Evolutionary conservation across 2,797 vertebrate species (phyloP).

Genomic region (Champsocephalus esox): DNA sequence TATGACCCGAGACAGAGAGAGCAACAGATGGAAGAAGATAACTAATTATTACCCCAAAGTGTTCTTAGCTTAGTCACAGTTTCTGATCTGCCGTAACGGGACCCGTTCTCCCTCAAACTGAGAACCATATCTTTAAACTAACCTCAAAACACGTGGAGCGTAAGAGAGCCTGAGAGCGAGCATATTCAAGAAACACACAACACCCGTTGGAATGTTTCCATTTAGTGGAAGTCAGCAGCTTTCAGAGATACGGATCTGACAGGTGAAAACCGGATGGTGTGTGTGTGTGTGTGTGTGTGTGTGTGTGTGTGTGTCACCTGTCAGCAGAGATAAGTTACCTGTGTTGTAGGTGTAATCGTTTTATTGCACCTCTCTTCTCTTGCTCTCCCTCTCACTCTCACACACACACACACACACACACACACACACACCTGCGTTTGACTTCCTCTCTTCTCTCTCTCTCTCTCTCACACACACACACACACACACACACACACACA

Average conservation of each 20-base stretch:
- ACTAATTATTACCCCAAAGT: no score
- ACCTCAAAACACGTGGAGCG: constrained; percentile 16
- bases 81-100: neutral
- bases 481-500: constrained; percentile 15
- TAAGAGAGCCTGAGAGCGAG: constrained; percentile 23
- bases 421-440: constrained; percentile 33
- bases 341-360: constrained; percentile 19
- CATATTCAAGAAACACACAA: constrained; percentile 30
- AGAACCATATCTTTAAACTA: constrained; percentile 19
- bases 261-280: constrained; percentile 43
- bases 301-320: neutral
- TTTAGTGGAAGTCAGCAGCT: constrained; percentile 16
- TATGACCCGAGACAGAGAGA: no score
- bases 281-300: neutral
- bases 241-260: constrained; percentile 37
- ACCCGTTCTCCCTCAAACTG: constrained; percentile 1
- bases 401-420: constrained; percentile 17
- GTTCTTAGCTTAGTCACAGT: constrained; percentile 3
- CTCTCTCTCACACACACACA: constrained; percentile 9
- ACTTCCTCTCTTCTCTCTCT: constrained; percentile 10
- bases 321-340: constrained; percentile 10
- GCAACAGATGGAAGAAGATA: no score
- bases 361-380: constrained; percentile 6
- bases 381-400: constrained; percentile 1
- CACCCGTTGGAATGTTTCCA: constrained; percentile 26